Percentiles rank a stretch among this genome's conserved stretches.
phyloP scores from a whole-genome alignment of 2,797 vertebrate genomes.

The Hafferia zeledoni region DNA sequence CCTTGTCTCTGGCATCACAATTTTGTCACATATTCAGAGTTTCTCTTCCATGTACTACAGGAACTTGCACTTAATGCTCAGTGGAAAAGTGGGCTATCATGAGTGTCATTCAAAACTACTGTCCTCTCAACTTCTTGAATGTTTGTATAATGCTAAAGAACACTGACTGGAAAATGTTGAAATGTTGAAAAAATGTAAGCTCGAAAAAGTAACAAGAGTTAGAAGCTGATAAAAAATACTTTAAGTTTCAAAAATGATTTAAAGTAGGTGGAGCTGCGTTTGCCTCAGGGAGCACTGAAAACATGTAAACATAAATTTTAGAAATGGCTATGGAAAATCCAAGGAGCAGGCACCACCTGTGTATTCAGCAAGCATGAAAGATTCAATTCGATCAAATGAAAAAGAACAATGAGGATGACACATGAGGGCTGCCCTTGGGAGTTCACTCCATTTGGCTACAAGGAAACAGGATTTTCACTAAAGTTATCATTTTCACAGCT shows the following conservation, averaged over 20 bases:
- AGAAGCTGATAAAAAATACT: not conserved
- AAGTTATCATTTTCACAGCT: constrained; percentile 11
- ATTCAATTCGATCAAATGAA: constrained; percentile 43
- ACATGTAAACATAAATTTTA: constrained; percentile 22
- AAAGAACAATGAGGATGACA: not conserved
- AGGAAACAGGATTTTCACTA: not conserved
- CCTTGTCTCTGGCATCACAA: not conserved
- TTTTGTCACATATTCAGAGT: not conserved
- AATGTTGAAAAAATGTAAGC: not conserved
- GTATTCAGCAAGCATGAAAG: constrained; percentile 35
- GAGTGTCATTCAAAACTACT: not conserved
- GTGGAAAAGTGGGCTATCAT: not conserved
- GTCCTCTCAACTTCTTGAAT: not conserved
- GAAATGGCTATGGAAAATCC: constrained; percentile 3
- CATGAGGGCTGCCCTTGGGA: not conserved
- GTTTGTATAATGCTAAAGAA: not conserved
- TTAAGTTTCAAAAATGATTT: not conserved
- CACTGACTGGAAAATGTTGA: not conserved
- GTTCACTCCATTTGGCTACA: not conserved
- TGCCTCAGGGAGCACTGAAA: not conserved
- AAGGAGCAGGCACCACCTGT: not conserved
- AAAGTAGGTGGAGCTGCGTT: not conserved
- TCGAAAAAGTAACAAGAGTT: not conserved
- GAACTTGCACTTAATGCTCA: not conserved
- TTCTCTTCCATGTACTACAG: not conserved